These are phyloP conservation scores for Anarsia innoxiella DNA, from an alignment of 2,888 invertebrate species.

Conservation along the genomic window DNA sequence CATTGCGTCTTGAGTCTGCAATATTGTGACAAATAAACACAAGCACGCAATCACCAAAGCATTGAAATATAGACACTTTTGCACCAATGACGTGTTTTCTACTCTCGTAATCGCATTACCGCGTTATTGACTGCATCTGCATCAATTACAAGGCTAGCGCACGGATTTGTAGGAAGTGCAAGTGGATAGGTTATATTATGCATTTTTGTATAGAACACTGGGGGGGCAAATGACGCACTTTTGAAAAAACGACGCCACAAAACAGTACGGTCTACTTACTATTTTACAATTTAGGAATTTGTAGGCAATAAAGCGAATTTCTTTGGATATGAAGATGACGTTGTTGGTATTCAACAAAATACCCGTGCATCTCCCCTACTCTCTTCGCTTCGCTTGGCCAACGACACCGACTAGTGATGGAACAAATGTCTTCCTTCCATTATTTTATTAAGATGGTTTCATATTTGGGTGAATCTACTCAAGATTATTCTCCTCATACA, in stretches of 20 bases:
- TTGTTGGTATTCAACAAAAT: conserved; percentile 60
- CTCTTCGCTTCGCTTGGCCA: conserved; percentile 55
- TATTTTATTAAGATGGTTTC: no score
- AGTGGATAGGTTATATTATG: conserved; percentile 71
- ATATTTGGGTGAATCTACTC: no score
- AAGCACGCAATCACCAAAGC: conserved; percentile 46
- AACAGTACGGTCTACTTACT: conserved; percentile 48
- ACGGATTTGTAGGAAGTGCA: conserved; percentile 61
- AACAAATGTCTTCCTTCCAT: no score
- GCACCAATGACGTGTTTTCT: conserved; percentile 57
- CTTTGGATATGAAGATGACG: conserved; percentile 60
- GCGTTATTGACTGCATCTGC: conserved; percentile 46
- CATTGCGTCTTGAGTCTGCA: conserved; percentile 69
- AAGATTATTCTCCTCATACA: no score
- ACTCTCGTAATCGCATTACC: conserved; percentile 58
- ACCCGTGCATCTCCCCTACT: conserved; percentile 54
- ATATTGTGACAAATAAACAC: conserved; percentile 67
- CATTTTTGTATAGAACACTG: conserved; percentile 68
- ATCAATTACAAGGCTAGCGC: conserved; percentile 61
- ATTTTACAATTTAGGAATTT: conserved; percentile 38
- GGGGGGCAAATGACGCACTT: conserved; percentile 58
- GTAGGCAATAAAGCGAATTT: conserved; percentile 38
- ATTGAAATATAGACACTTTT: conserved; percentile 30
- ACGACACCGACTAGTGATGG: no score
- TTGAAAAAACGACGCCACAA: not conserved